phyloP scores from a whole-genome alignment of 2,797 vertebrate genomes.

The Vipera ursinii region DNA sequence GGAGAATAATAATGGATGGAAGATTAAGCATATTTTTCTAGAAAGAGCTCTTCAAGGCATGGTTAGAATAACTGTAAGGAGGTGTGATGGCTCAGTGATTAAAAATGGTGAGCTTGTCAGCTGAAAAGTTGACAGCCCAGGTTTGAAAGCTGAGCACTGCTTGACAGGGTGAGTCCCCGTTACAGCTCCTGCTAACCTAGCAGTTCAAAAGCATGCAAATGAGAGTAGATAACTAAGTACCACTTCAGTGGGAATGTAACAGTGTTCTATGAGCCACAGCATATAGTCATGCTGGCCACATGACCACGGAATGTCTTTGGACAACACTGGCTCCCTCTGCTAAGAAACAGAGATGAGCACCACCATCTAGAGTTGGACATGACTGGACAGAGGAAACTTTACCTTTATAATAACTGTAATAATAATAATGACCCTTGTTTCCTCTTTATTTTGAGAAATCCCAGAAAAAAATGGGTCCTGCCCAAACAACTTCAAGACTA shows the following conservation, averaged over 20 bases:
- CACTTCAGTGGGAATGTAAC: background rate
- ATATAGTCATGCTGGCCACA: background rate
- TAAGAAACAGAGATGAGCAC: background rate
- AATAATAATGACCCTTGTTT: background rate
- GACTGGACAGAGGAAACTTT: background rate
- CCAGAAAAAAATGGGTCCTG: background rate
- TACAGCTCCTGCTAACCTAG: background rate
- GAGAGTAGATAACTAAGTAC: background rate
- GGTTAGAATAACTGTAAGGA: background rate
- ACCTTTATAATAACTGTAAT: background rate
- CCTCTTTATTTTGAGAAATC: background rate
- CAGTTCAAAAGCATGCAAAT: background rate
- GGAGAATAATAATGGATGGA: background rate
- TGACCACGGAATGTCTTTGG: background rate
- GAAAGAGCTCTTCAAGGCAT: background rate
- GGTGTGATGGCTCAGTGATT: background rate
- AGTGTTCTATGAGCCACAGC: background rate
- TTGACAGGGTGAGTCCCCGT: background rate
- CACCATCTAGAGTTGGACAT: background rate
- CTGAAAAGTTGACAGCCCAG: background rate
- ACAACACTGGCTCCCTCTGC: background rate
- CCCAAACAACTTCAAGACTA: background rate
- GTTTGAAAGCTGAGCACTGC: background rate
- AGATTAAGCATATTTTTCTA: background rate
- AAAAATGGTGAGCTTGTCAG: background rate